Base-by-base conservation (phyloP, 2,113 vertebrate genomes). In the Acrocephalus arundinaceus region DNA sequence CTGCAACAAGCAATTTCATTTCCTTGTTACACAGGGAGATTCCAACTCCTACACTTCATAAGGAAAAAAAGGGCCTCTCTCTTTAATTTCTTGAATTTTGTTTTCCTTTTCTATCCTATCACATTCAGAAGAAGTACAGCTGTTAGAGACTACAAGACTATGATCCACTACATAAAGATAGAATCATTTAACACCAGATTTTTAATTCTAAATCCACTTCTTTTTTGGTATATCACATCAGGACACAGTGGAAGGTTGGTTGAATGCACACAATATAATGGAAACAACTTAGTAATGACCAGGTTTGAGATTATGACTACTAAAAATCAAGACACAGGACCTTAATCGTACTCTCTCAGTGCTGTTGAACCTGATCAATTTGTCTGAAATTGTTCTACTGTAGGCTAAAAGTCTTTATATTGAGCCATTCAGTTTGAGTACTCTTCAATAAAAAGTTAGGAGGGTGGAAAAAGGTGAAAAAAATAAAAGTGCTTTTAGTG, bases 401-500 rank as follows among this genome's bases (percentile, higher is more conserved):
- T 14, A 45, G 19, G 24, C 24, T 77, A 54, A 30, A 59, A 70
- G 2, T 31, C 62, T 59, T 79, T 61, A 54, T 17, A 30, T 68
- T 85, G 37, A 73, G 31, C 7, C 28, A 35, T 7, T 27, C 4
- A 16, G 9, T 85, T 91, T 79, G 14, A 87, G 7, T 35, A 54
- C 9, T 46, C 49, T 54, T 78, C 0, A 3, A 22, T 22, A 9
- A 48, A 52, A 89, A 8, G 4, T 2, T 11, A 3, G 9, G 13
- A 5, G 2, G 10, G 15, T 3, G 15, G 0, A 2, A 11, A 17
- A n/a, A 2, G 2, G 6, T 9, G 3, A 14, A 12, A n/a, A 41
- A 41, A 30, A 57, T 19, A 35, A 6, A 58, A 51, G 70, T 15
- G 2, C 2, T 54, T 91, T 68, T 49, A 14, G 7, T 67, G 13